A percentile compares a stretch with the other conserved stretches of the same genome.
These are phyloP conservation scores for Larimichthys polyactis DNA, from an alignment of 2,113 vertebrate genomes.

Conservation along the genomic window DNA sequence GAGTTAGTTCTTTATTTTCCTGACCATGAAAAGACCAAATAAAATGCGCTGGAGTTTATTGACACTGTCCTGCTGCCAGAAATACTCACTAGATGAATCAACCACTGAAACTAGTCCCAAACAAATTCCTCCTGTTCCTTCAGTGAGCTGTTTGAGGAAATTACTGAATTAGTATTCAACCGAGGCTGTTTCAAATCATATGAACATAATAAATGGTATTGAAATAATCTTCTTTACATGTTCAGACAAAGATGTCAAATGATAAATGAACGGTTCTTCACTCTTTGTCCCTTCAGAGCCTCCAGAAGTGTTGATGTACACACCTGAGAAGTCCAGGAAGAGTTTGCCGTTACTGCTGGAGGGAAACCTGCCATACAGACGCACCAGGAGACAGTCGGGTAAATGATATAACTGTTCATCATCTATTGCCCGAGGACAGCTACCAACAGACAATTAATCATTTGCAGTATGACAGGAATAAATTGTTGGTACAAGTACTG, in stretches of 20 bases:
- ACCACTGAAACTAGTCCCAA: no score
- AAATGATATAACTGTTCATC: not conserved
- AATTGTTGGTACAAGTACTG: not conserved
- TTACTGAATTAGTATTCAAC: no score
- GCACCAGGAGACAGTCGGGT: slow-evolving; percentile 89
- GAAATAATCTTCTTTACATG: not conserved
- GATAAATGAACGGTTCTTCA: not conserved
- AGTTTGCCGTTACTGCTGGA: slow-evolving; percentile 81
- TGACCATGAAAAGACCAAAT: no score
- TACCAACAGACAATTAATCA: not conserved
- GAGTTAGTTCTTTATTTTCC: slow-evolving; percentile 22
- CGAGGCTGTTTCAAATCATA: no score
- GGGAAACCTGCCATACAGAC: slow-evolving; percentile 75
- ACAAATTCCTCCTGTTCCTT: no score
- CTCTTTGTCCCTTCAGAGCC: slow-evolving; percentile 79
- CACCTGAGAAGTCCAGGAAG: slow-evolving; percentile 84
- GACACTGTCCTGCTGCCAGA: no score
- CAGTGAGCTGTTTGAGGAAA: no score
- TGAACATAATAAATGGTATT: no score
- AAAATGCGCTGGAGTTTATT: no score
- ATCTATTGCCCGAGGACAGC: not conserved
- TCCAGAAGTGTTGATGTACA: slow-evolving; percentile 83
- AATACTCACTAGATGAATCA: no score
- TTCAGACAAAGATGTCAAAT: not conserved
- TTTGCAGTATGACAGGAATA: not conserved